A percentile compares a stretch with the other conserved stretches of the same genome.
phyloP scores from a whole-genome alignment of 35 echinoderm and acorn worm species.

The Lytechinus variegatus region DNA sequence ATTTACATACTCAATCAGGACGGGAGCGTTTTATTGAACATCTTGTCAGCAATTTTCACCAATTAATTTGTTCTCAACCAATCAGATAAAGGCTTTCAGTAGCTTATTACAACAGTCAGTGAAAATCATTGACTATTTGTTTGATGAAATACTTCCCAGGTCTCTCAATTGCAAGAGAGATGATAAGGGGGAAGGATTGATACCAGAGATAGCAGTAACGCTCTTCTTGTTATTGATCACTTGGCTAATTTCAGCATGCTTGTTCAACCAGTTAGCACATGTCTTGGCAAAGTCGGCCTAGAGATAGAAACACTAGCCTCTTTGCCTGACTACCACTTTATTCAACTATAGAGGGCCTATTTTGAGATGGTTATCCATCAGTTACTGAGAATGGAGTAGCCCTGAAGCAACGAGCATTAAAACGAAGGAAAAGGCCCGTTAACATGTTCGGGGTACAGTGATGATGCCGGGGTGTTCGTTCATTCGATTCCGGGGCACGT shows the following conservation, averaged over 20 bases:
- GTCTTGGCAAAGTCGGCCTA: neutral
- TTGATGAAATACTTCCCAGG: too few species aligned
- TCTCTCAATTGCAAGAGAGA: neutral
- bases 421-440: neutral
- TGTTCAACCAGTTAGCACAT: neutral
- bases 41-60: too few species aligned
- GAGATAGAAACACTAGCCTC: neutral
- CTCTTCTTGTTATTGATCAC: neutral
- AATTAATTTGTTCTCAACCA: too few species aligned
- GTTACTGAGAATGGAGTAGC: neutral
- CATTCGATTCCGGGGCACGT: slow-evolving; percentile 15
- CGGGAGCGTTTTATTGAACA: neutral
- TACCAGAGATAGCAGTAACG: neutral
- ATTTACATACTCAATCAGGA: neutral
- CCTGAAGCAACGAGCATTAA: neutral
- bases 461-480: neutral
- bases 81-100: too few species aligned
- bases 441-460: neutral
- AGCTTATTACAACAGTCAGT: too few species aligned
- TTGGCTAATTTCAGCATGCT: neutral
- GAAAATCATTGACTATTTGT: too few species aligned
- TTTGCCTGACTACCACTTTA: neutral
- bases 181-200: too few species aligned
- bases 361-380: neutral
- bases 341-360: slow-evolving; percentile 2